Evolutionary conservation across 53 echinoderm and acorn worm genomes (phyloP), one percentile per base, ranked within the genome.

Genomic region (Paracentrotus lividus): DNA sequence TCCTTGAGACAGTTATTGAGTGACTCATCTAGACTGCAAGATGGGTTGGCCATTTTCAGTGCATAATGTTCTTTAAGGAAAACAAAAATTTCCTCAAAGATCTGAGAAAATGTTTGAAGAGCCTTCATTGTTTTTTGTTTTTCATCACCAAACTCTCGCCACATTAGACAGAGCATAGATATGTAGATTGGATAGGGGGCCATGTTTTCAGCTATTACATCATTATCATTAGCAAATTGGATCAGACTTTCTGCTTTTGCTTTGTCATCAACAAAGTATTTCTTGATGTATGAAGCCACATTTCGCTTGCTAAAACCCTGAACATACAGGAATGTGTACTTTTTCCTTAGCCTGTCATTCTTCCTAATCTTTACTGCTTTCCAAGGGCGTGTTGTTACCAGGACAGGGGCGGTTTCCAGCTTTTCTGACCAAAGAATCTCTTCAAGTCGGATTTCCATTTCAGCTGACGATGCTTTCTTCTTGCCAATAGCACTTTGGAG

Each of bases 131-230:
- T n/a, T n/a, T n/a, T n/a, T n/a, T n/a, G n/a, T n/a, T n/a, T n/a
- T n/a, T n/a, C n/a, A n/a, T n/a, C n/a, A n/a, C n/a, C n/a, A n/a
- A n/a, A n/a, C n/a, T n/a, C n/a, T n/a, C n/a, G n/a, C n/a, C n/a
- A n/a, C 85, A 85, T 85, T 9, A 85, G 47, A 47, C 85, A 85
- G 26, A 85, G 85, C 85, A 85, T 45, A n/a, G 85, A 8, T 85
- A 42, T 21, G 40, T 85, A 85, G 26, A 85, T 85, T 6, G 85
- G 85, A 85, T 45, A 85, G 21, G 45, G 85, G 14, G 26, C 44
- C 85, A 85, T 85, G 9, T 51, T 51, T 3, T 85, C 49, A 23
- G 85, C 4, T 38, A 85, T 85, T 5, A 49, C 43, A n/a, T 47
- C 20, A 42, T 49, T 85, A 24, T 29, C 33, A 8, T 23, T 40